A percentile compares a stretch with the other conserved stretches of the same genome.
Evolutionary conservation across 1,140 invertebrate species (phyloP).

Genomic region (Halesus radiatus): DNA sequence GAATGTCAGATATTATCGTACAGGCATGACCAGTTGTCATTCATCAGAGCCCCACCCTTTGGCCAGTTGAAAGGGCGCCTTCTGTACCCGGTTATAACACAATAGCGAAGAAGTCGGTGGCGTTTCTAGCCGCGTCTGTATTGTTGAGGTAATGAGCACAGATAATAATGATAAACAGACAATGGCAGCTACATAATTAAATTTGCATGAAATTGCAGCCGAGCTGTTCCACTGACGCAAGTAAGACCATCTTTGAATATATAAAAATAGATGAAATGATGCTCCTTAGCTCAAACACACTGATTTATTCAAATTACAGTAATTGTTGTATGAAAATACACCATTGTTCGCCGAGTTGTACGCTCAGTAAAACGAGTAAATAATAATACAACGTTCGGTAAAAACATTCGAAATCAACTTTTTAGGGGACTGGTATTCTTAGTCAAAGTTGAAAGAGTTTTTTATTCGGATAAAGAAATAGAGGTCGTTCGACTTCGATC

Average conservation of each 20-base stretch:
- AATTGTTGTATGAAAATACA: conserved; percentile 19
- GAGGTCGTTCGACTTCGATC: conserved; percentile 1
- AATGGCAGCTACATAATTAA: conserved; percentile 24
- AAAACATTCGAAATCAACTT: background rate
- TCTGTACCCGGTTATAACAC: too few relatives aligned
- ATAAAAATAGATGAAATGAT: background rate
- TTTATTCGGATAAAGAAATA: background rate
- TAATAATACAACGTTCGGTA: background rate
- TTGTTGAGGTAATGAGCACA: background rate
- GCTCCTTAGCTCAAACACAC: conserved; percentile 4
- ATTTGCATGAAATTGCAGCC: conserved; percentile 33
- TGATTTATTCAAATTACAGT: conserved; percentile 30
- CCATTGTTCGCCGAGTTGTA: background rate
- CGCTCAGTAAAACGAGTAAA: background rate
- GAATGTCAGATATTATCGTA: too few relatives aligned
- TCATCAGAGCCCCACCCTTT: too few relatives aligned
- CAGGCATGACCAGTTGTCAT: too few relatives aligned
- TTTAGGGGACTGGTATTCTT: background rate
- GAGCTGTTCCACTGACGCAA: conserved; percentile 4
- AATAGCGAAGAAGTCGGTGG: too few relatives aligned
- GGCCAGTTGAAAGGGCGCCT: too few relatives aligned
- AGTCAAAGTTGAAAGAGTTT: too few relatives aligned
- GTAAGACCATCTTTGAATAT: conserved; percentile 14
- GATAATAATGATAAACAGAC: conserved; percentile 31
- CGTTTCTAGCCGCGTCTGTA: too few relatives aligned